Percentiles rank a stretch among this genome's conserved stretches.
Conservation (phyloP, 2,113 vertebrate genomes). For the Zosterops borbonicus region DNA sequence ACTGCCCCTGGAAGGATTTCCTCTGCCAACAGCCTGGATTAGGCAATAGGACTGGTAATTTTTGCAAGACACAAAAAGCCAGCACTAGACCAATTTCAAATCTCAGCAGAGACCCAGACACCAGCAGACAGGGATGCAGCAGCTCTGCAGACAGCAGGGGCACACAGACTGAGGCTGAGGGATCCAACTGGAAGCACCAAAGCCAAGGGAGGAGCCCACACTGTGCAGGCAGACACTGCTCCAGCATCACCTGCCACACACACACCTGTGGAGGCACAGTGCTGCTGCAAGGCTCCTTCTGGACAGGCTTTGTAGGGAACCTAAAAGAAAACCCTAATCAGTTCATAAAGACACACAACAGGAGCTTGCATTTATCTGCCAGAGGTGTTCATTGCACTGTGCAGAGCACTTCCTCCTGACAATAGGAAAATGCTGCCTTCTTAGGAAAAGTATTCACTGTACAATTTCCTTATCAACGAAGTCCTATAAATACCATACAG, state of each 20-base stretch:
- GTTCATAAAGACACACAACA: neutral
- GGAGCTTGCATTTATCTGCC: neutral
- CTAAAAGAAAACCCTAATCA: neutral
- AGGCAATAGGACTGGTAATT: neutral
- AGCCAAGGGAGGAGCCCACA: neutral
- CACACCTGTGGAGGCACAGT: rapidly evolving
- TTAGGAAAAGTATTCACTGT: neutral
- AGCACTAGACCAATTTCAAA: neutral
- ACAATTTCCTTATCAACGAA: neutral
- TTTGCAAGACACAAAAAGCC: neutral
- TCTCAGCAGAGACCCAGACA: neutral
- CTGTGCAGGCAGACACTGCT: rapidly evolving
- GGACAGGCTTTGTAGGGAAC: neutral
- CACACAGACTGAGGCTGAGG: rapidly evolving
- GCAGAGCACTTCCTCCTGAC: neutral
- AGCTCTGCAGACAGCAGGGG: neutral
- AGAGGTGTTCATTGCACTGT: neutral
- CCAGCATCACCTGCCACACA: neutral
- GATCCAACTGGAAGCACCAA: rapidly evolving
- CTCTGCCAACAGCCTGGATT: neutral
- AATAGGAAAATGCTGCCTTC: neutral
- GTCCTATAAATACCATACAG: neutral
- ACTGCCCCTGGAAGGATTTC: neutral
- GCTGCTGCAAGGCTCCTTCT: neutral
- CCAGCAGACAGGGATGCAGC: neutral